Conservation (phyloP, 2,113 vertebrate species). For the Todiramphus chloris region DNA sequence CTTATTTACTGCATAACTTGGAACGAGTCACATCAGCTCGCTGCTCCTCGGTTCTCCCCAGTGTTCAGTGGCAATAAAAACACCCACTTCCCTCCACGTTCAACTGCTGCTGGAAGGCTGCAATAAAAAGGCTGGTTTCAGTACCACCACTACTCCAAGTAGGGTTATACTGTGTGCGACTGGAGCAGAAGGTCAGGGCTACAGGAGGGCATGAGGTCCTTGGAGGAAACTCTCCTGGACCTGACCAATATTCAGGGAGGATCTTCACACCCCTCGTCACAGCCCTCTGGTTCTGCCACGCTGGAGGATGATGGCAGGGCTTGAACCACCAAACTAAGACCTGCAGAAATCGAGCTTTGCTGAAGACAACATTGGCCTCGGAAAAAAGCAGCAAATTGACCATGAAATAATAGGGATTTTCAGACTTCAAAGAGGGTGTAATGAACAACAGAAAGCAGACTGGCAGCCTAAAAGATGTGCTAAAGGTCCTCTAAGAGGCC, state of each 20-base stretch:
- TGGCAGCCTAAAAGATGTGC: constrained; percentile 17
- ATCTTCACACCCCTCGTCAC: accelerated
- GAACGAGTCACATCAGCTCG: not conserved
- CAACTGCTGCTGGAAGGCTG: not conserved
- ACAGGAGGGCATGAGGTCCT: not conserved
- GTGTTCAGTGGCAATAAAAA: not conserved
- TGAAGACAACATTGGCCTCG: not conserved
- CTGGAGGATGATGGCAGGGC: not conserved
- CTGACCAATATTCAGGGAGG: not conserved
- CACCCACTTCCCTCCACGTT: not conserved
- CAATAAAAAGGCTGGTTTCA: not conserved
- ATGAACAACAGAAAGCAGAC: constrained; percentile 29
- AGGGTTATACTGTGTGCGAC: not conserved
- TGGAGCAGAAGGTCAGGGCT: not conserved
- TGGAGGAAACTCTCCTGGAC: not conserved
- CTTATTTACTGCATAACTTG: constrained; percentile 18
- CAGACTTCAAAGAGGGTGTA: constrained; percentile 36
- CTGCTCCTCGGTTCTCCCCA: not conserved
- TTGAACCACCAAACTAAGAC: not conserved
- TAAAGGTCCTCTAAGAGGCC: not conserved
- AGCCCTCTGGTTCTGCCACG: not conserved
- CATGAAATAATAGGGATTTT: constrained; percentile 52
- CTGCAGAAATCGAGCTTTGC: not conserved
- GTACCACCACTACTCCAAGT: not conserved
- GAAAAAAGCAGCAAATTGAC: constrained; percentile 36